Percentiles rank a stretch among this genome's conserved stretches.
These are phyloP conservation scores for Ia io DNA, from an alignment of 2,113 vertebrate species.

Conservation along the genomic window DNA sequence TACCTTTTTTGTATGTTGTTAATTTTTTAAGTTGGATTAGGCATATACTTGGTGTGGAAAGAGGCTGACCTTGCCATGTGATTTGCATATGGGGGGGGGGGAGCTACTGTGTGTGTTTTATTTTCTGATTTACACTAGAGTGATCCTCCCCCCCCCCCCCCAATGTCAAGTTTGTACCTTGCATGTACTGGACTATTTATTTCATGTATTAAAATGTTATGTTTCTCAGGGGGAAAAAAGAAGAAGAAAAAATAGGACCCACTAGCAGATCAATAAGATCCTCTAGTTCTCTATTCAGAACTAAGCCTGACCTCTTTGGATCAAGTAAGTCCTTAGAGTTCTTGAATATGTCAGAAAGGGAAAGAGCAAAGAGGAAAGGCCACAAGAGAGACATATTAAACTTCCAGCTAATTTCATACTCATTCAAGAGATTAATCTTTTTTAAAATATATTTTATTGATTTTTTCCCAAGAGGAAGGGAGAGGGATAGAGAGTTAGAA, in stretches of 20 bases:
- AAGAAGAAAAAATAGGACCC: no score
- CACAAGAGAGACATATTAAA: slow-evolving; percentile 16
- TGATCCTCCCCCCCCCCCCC: slow-evolving; percentile 84
- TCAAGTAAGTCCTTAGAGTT: neutral
- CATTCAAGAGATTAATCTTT: slow-evolving; percentile 31
- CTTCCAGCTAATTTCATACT: slow-evolving; percentile 45
- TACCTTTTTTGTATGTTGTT: slow-evolving; percentile 79
- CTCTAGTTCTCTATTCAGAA: slow-evolving; percentile 21
- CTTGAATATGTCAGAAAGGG: neutral
- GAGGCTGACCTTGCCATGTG: slow-evolving; percentile 87
- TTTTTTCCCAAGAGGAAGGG: no score
- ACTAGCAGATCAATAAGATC: neutral
- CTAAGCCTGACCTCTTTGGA: neutral
- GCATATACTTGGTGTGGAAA: slow-evolving; percentile 86
- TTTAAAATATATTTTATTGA: no score
- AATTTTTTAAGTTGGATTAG: slow-evolving; percentile 83
- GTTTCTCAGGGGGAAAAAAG: slow-evolving; percentile 85
- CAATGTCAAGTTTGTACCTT: slow-evolving; percentile 92
- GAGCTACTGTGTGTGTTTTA: slow-evolving; percentile 97
- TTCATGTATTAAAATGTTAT: slow-evolving; percentile 98
- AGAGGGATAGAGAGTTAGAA: no score
- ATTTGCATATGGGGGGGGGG: slow-evolving; percentile 86
- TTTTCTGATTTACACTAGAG: slow-evolving; percentile 95
- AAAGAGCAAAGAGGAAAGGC: neutral
- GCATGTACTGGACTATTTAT: slow-evolving; percentile 99